phyloP scores from a whole-genome alignment of 2,113 vertebrate genomes.

The Platycercus adscitus region DNA sequence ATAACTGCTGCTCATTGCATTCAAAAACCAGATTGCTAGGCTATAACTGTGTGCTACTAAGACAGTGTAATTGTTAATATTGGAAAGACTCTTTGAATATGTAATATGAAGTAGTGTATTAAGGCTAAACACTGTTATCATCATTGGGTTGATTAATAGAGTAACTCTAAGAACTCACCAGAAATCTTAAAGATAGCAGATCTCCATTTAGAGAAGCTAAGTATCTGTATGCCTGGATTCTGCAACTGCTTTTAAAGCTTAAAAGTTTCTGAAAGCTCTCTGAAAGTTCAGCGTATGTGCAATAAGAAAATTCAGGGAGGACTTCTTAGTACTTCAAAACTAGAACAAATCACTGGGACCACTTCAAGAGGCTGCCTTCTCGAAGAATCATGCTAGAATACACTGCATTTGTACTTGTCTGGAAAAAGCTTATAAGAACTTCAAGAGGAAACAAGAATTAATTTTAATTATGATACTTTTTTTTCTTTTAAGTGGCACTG shows the following conservation, averaged over 20 bases:
- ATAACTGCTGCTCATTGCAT: neutral
- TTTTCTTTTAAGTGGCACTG: neutral
- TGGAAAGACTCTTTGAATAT: neutral
- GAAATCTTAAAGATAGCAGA: neutral
- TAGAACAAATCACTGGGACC: neutral
- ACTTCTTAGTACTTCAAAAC: neutral
- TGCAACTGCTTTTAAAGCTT: neutral
- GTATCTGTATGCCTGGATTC: neutral
- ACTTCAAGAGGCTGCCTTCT: neutral
- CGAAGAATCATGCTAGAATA: neutral
- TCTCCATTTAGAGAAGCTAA: neutral
- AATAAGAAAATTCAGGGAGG: neutral
- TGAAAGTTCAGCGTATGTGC: neutral
- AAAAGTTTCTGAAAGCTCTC: neutral
- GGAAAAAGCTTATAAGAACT: neutral
- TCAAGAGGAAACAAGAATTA: neutral
- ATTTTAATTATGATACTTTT: neutral
- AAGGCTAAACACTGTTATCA: neutral
- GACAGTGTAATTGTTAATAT: neutral
- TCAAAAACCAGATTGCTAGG: neutral
- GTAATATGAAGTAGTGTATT: neutral
- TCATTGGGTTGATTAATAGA: neutral
- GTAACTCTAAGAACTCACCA: neutral
- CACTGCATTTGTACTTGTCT: neutral
- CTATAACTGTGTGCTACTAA: neutral